Conservation (phyloP, 1,140 invertebrate species). For the Eueides isabella region DNA sequence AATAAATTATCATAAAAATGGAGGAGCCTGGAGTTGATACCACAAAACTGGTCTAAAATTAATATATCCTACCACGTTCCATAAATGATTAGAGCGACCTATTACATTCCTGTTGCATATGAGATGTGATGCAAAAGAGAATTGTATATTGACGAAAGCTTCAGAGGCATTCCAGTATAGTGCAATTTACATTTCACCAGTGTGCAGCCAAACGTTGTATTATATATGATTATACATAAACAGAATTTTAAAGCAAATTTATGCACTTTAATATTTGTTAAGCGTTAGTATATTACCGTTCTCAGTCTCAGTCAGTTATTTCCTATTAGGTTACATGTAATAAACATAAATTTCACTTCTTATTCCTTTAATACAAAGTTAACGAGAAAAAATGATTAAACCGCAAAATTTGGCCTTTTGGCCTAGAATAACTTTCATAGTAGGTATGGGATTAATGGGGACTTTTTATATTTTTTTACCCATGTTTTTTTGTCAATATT, state of each 20-base stretch:
- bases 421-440: no score
- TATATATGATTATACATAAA: neutral
- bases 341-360: neutral
- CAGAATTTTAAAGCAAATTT: neutral
- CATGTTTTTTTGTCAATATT: no score
- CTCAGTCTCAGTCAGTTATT: neutral
- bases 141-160: slow-evolving; percentile 21
- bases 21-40: no score
- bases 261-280: neutral
- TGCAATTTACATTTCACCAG: slow-evolving; percentile 9
- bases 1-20: no score
- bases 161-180: neutral
- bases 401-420: no score
- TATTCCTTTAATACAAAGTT: no score
- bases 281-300: neutral
- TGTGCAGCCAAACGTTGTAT: neutral
- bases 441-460: no score
- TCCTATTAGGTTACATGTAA: neutral
- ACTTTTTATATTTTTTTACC: no score
- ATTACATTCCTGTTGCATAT: slow-evolving; percentile 19
- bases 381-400: no score
- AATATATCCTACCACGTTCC: neutral
- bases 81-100: slow-evolving; percentile 10
- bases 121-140: slow-evolving; percentile 13
- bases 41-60: neutral